Evolutionary conservation across 2,113 vertebrate genomes (phyloP), one percentile per base, ranked within the genome.

Genomic region (Conger conger): DNA sequence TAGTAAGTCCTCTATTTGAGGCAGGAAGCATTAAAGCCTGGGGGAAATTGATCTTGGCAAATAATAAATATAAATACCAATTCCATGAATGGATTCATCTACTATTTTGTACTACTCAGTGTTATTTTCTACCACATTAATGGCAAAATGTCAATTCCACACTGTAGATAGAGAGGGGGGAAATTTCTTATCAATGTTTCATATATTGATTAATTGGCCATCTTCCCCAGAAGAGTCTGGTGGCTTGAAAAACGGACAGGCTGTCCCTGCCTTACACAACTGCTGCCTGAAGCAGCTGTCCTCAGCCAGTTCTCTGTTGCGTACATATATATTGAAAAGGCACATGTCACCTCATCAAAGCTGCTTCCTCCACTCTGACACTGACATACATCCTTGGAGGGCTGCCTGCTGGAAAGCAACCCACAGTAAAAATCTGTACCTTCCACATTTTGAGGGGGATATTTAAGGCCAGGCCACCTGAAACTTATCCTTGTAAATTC

Each of bases 281-380:
- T 33, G n/a, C 45, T 79, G 83, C 78, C 50, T 54, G 42, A 78
- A 77, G 45, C 35, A 79, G 8, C 73, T n/a, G 76, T 76, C 73
- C 73, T 54, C 40, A 57, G 53, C 77, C 50, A 54, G 53, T 78
- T 79, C 42, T 79, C 6, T 15, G 9, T 81, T n/a, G 42, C 45
- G n/a, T 23, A 1, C 45, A 15, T 23, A 1, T 45, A 45, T 30
- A 81, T 81, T 53, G 6, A 54, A 20, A 57, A 78, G 37, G 50
- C 83, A 54, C 83, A 76, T 78, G 73, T 42, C 27, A 23, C 45
- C 79, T 50, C 79, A 30, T 45, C 27, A 1, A 2, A 33, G 45
- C 45, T 42, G 37, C 76, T 27, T 37, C 73, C 42, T 78, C 33
- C 33, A 81, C 38, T 33, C 79, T 53, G 79, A 42, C 23, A 53